A percentile compares a stretch with the other conserved stretches of the same genome.
These are phyloP conservation scores for Habroteleia sp. DNA, from an alignment of 2,888 invertebrate species.

Conservation along the genomic window DNA sequence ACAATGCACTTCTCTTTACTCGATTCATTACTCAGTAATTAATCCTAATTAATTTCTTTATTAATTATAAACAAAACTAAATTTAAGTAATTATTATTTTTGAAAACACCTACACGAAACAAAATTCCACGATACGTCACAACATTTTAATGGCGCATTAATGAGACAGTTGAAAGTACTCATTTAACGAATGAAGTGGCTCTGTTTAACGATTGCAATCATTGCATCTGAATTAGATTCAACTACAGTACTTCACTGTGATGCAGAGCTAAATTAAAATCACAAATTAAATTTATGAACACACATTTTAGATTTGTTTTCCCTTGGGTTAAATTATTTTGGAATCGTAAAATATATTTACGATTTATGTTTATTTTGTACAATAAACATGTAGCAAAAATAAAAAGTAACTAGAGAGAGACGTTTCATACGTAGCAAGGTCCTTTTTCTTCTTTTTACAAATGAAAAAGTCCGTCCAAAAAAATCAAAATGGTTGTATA, in stretches of 20 bases:
- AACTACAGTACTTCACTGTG: slow-evolving; percentile 16
- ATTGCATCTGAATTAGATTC: slow-evolving; percentile 39
- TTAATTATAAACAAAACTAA: slow-evolving; percentile 1
- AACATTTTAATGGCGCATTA: slow-evolving; percentile 51
- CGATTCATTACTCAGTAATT: too few relatives aligned
- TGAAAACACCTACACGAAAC: slow-evolving; percentile 45
- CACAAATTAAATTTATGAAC: slow-evolving; percentile 11
- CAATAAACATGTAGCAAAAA: too few relatives aligned
- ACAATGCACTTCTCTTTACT: too few relatives aligned
- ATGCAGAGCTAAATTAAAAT: slow-evolving; percentile 11
- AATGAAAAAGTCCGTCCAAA: too few relatives aligned
- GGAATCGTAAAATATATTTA: too few relatives aligned
- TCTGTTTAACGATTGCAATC: slow-evolving; percentile 48
- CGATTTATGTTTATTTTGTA: too few relatives aligned
- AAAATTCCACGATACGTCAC: slow-evolving; percentile 52
- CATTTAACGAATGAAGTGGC: slow-evolving; percentile 37
- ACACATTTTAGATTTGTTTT: background rate
- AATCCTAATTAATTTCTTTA: too few relatives aligned
- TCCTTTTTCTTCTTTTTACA: too few relatives aligned
- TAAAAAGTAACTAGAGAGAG: too few relatives aligned
- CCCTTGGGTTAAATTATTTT: background rate
- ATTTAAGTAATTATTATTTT: slow-evolving; percentile 42
- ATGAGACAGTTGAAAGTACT: slow-evolving; percentile 31
- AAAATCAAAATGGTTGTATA: too few relatives aligned
- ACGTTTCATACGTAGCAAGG: too few relatives aligned